Evolutionary conservation across 2,888 invertebrate species (phyloP).

Genomic region (Idaea biselata): DNA sequence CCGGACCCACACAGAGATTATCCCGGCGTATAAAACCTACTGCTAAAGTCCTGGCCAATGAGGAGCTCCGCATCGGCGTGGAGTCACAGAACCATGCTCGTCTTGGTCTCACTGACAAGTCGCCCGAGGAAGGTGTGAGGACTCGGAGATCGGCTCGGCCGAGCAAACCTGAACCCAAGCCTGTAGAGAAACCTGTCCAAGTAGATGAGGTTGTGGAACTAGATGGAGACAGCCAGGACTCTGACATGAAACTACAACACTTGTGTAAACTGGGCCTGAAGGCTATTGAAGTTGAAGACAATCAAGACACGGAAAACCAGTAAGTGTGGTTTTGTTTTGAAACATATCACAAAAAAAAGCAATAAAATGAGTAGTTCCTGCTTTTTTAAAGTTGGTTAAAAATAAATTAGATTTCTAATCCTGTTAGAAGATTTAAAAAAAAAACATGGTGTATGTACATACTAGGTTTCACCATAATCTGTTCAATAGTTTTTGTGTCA

Average conservation of each 20-base stretch:
- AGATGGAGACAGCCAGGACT: constrained; percentile 59
- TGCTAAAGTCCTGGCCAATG: constrained; percentile 84
- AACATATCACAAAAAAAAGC: background rate
- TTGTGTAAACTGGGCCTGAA: constrained; percentile 78
- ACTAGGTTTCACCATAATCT: no score
- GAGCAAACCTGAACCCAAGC: constrained; percentile 26
- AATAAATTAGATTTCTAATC: no score
- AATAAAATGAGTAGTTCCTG: no score
- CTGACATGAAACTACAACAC: constrained; percentile 79
- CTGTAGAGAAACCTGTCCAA: constrained; percentile 27
- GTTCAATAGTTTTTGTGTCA: no score
- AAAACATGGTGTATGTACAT: no score
- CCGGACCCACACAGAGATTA: constrained; percentile 51
- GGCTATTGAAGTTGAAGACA: constrained; percentile 56
- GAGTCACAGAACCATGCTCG: constrained; percentile 80
- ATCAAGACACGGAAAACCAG: constrained; percentile 42
- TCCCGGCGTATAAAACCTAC: constrained; percentile 84
- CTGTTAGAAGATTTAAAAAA: no score
- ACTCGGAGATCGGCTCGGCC: constrained; percentile 58
- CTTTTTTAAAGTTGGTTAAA: no score
- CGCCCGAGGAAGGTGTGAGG: constrained; percentile 60
- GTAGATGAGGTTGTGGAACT: constrained; percentile 28
- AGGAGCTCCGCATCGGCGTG: constrained; percentile 80
- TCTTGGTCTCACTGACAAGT: constrained; percentile 62
- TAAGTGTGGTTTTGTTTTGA: constrained; percentile 8